These are phyloP conservation scores for Myiotriccus ornatus DNA, from an alignment of 2,797 vertebrate genomes.

Conservation along the genomic window DNA sequence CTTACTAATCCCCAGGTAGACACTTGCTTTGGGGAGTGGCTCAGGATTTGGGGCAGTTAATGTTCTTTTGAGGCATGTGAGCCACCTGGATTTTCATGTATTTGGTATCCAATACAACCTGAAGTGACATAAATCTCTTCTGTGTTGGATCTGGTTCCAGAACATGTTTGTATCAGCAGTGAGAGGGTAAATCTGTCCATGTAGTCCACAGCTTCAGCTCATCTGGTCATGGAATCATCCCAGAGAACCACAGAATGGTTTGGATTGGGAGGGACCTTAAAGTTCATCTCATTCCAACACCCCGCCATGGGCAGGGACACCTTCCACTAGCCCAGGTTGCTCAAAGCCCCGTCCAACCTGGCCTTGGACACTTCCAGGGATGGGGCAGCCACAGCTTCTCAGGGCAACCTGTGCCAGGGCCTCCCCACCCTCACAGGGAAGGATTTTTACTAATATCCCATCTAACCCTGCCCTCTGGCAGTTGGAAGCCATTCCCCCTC, in stretches of 20 bases:
- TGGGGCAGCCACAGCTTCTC: neutral
- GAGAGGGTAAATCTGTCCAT: neutral
- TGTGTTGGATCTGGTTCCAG: neutral
- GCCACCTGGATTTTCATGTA: neutral
- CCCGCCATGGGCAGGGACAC: neutral
- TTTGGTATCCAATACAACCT: neutral
- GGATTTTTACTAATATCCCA: neutral
- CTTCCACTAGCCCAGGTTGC: neutral
- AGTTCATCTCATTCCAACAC: neutral
- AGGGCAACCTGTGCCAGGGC: neutral
- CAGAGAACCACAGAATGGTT: neutral
- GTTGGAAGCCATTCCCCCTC: neutral
- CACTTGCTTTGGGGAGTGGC: neutral
- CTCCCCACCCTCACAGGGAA: neutral
- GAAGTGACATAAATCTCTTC: neutral
- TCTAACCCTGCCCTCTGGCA: neutral
- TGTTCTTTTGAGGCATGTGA: neutral
- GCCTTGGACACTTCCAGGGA: neutral
- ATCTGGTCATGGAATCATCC: neutral
- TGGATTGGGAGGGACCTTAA: neutral
- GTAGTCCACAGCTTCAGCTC: neutral
- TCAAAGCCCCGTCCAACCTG: neutral
- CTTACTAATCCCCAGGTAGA: neutral
- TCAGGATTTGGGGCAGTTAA: neutral
- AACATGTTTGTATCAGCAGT: neutral